Evolutionary conservation across 1,140 invertebrate genomes (phyloP).

Genomic region (Pectinophora gossypiella): DNA sequence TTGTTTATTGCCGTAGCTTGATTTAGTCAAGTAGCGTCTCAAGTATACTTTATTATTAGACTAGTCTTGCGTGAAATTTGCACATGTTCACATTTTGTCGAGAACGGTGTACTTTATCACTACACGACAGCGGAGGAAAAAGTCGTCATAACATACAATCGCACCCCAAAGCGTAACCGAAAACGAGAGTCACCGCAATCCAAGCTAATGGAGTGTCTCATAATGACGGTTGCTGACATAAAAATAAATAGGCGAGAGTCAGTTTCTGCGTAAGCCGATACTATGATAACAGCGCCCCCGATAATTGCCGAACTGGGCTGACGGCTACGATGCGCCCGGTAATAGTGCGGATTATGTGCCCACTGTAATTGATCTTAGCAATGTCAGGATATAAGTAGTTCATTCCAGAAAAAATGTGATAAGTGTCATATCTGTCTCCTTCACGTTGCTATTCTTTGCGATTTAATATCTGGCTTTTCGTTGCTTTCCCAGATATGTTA

Average conservation of each 20-base stretch:
- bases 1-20: too few relatives aligned
- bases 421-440: too few relatives aligned
- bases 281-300: conserved; percentile 73
- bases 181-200: conserved; percentile 69
- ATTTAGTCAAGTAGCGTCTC: too few relatives aligned
- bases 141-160: conserved; percentile 46
- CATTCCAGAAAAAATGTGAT: too few relatives aligned
- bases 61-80: too few relatives aligned
- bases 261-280: conserved; percentile 75
- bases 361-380: conserved; percentile 33
- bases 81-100: too few relatives aligned
- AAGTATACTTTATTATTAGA: too few relatives aligned
- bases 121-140: conserved; percentile 39
- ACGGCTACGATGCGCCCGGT: conserved; percentile 31
- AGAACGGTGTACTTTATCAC: background rate
- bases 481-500: too few relatives aligned
- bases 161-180: conserved; percentile 67
- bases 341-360: conserved; percentile 51
- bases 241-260: conserved; percentile 75
- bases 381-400: too few relatives aligned
- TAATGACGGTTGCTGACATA: conserved; percentile 75
- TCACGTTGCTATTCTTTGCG: too few relatives aligned
- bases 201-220: conserved; percentile 74
- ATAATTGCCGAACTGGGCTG: conserved; percentile 70
- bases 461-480: too few relatives aligned